Conservation (phyloP, 2,888 invertebrate genomes). For the Odontocerum albicorne region DNA sequence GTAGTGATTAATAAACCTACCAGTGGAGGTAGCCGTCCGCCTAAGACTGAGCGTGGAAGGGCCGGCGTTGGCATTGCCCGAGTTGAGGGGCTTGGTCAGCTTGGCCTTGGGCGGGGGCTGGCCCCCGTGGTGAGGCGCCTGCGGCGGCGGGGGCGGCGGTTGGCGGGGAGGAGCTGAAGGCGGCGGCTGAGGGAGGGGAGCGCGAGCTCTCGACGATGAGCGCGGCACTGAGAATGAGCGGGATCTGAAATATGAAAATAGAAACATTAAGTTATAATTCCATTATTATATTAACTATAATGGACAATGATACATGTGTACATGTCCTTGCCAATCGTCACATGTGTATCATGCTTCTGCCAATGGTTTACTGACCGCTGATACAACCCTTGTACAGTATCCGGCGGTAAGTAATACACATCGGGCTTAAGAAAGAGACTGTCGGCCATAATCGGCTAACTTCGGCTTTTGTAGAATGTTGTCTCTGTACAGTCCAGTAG, state of each 20-base stretch:
- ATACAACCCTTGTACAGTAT: no score
- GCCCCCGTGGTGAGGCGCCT: slow-evolving; percentile 30
- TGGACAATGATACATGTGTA: background rate
- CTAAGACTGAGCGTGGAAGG: slow-evolving; percentile 45
- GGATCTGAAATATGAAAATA: slow-evolving; percentile 43
- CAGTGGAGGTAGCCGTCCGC: slow-evolving; percentile 23
- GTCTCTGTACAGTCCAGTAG: no score
- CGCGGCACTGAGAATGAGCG: slow-evolving; percentile 62
- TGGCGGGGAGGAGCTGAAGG: slow-evolving; percentile 35
- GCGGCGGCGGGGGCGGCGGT: slow-evolving; percentile 39
- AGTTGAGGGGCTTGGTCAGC: slow-evolving; percentile 38
- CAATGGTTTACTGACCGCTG: no score
- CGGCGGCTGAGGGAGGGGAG: slow-evolving; percentile 20
- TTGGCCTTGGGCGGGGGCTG: slow-evolving; percentile 41
- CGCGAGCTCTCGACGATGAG: slow-evolving; percentile 41
- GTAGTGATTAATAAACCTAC: no score
- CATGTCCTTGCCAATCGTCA: no score
- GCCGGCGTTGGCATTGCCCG: slow-evolving; percentile 36
- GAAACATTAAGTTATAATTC: background rate
- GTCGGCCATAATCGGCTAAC: no score
- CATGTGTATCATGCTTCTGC: no score
- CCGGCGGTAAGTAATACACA: no score
- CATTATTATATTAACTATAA: no score
- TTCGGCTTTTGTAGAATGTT: no score
- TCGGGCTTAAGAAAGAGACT: no score